These are phyloP conservation scores for Anabas testudineus DNA, from an alignment of 2,797 vertebrate species.

Conservation along the genomic window DNA sequence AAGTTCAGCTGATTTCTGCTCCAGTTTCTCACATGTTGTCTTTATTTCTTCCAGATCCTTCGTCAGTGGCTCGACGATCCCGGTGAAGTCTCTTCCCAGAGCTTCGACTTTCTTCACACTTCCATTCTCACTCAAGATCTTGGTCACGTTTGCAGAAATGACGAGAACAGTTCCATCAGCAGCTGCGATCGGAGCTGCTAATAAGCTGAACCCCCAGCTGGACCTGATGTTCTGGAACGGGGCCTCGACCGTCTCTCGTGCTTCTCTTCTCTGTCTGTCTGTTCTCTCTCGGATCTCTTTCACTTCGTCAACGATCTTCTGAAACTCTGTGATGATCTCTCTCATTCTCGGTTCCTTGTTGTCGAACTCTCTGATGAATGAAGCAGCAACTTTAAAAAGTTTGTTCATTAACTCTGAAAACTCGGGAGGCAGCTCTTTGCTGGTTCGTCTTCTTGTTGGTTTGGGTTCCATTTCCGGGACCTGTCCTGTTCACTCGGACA, in stretches of 20 bases:
- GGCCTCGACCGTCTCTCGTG: rapidly evolving
- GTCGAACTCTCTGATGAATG: background rate
- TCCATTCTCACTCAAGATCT: rapidly evolving
- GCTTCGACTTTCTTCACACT: background rate
- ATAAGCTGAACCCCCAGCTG: background rate
- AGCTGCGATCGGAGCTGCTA: background rate
- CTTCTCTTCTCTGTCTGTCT: rapidly evolving
- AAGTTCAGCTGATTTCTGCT: background rate
- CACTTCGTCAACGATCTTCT: background rate
- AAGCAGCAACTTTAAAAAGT: background rate
- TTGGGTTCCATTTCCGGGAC: too few relatives aligned
- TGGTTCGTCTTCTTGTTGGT: background rate
- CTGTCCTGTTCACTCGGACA: too few relatives aligned
- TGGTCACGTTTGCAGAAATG: background rate
- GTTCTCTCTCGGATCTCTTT: background rate
- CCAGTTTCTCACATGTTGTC: background rate
- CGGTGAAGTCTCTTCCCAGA: background rate
- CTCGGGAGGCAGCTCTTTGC: background rate
- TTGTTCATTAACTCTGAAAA: background rate
- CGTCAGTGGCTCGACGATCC: background rate
- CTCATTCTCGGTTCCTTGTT: background rate
- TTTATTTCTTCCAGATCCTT: background rate
- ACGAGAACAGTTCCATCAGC: background rate
- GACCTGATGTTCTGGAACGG: too few relatives aligned
- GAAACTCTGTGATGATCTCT: background rate